These are phyloP conservation scores for Prinia subflava DNA, from an alignment of 2,113 vertebrate species.

Conservation along the genomic window DNA sequence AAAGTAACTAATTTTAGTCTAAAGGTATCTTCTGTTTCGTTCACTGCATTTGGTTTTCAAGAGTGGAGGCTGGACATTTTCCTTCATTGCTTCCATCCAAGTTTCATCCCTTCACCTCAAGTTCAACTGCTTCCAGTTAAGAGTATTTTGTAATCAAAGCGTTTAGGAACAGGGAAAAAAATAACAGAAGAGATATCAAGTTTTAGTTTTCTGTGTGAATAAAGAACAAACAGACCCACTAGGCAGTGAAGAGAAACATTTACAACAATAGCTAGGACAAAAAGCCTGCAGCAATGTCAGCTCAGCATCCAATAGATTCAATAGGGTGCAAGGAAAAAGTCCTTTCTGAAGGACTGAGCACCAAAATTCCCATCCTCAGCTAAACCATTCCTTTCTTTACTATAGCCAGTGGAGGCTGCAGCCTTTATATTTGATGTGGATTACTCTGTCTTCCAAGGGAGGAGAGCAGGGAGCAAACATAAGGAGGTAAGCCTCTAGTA, in stretches of 20 bases:
- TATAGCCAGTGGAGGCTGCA: not conserved
- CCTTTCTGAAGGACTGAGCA: not conserved
- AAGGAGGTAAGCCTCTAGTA: not conserved
- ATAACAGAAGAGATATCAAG: not conserved
- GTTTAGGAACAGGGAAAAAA: not conserved
- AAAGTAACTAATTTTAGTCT: not conserved
- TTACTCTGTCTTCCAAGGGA: not conserved
- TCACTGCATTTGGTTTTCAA: not conserved
- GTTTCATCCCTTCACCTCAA: not conserved
- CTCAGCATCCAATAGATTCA: not conserved
- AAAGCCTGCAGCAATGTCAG: not conserved
- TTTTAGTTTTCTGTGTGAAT: not conserved
- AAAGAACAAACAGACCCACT: not conserved
- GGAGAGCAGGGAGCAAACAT: not conserved
- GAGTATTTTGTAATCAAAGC: not conserved
- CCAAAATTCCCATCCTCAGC: not conserved
- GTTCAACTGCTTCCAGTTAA: not conserved
- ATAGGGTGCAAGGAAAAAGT: not conserved
- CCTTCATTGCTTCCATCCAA: not conserved
- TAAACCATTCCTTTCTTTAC: not conserved
- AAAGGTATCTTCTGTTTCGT: not conserved
- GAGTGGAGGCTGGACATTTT: not conserved
- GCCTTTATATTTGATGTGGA: not conserved
- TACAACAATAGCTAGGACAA: not conserved
- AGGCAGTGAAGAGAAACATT: not conserved